These are phyloP conservation scores for Drosophila testacea DNA, from an alignment of 2,888 invertebrate species.

Conservation along the genomic window DNA sequence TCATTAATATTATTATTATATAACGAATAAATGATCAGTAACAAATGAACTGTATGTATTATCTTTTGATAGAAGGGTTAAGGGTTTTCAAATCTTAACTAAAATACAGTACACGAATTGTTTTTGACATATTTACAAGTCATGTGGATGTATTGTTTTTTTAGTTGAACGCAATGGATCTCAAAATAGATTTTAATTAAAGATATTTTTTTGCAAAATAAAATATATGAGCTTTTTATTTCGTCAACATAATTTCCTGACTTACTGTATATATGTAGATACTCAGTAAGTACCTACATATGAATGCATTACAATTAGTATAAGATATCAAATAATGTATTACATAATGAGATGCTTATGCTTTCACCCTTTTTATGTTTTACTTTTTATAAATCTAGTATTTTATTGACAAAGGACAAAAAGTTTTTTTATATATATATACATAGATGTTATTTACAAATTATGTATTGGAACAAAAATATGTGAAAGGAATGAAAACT, in stretches of 20 bases:
- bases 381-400: not conserved
- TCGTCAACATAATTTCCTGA: too few relatives aligned
- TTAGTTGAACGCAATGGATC: too few relatives aligned
- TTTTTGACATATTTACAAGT: too few relatives aligned
- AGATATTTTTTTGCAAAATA: not conserved
- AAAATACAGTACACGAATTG: not conserved
- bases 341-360: not conserved
- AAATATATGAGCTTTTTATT: not conserved
- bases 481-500: not conserved
- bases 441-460: slow-evolving; percentile 1
- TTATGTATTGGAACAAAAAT: not conserved
- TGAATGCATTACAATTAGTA: not conserved
- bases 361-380: not conserved
- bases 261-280: too few relatives aligned
- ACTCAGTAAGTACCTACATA: not conserved
- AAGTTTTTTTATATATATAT: too few relatives aligned
- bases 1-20: slow-evolving; percentile 55
- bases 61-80: not conserved
- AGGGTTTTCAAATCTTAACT: not conserved
- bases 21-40: slow-evolving; percentile 54
- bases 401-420: not conserved
- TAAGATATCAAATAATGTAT: not conserved
- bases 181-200: too few relatives aligned
- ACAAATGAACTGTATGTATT: slow-evolving; percentile 2
- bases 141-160: too few relatives aligned